Base-by-base conservation (phyloP, 2,113 vertebrate genomes). In the Ardeotis arabs region DNA sequence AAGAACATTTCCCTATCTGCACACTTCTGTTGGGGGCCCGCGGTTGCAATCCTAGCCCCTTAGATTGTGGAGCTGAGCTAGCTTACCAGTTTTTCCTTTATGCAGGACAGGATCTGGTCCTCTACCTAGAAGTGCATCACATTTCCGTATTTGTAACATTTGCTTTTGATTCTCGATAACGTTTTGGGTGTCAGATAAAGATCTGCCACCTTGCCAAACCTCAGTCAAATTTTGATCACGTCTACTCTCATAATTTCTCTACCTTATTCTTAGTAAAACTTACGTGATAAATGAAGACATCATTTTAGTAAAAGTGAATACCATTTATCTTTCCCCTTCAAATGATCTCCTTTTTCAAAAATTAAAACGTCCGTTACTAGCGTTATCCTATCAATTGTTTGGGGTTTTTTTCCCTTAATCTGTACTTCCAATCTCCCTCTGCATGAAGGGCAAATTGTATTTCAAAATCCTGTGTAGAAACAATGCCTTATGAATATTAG, bases 291-390 rank as follows among this genome's bases (percentile, higher is more conserved):
- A 87, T 77, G 22, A 69, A 86, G 52, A 73, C 28, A 45, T 69
- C 39, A 13, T 49, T 77, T 23, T 67, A 59, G 27, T 68, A 88
- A 93, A 92, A 56, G 77, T 75, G 39, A 56, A 74, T 70, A 78
- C 33, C 3, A 69, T 83, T 89, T 84, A 47, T 77, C 84, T 78
- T 94, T 91, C 44, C n/a, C 60, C 27, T 92, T 52, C 58, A 69
- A 93, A 69, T 12, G 22, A 91, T 33, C 31, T 88, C 72, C 50
- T 75, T 25, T 66, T 73, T 89, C 23, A 19, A 23, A 45, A 92
- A 88, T n/a, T 50, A 74, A 75, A 89, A 59, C 35, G 68, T 74
- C 4, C 53, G 56, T 56, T 79, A 35, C 58, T 29, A 31, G 9
- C 52, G 4, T 90, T 66, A 73, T 49, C 60, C 67, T 64, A 39